Base-by-base conservation (phyloP, 2,888 invertebrate genomes). In the Parnassius glacialis region DNA sequence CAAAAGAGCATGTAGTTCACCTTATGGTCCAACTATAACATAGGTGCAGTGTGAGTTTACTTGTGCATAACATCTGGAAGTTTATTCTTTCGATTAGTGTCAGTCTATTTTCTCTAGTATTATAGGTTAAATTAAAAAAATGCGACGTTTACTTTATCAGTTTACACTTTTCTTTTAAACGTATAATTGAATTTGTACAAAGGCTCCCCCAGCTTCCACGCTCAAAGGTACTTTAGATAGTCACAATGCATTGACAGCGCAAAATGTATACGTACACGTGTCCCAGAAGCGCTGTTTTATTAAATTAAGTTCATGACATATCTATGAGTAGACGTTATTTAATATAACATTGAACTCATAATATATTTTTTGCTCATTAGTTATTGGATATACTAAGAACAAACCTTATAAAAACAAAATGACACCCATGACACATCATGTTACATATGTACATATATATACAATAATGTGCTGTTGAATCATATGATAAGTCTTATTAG, bases 141-240 rank as follows among this genome's bases (percentile, higher is more conserved):
- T 25, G 25, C 25, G 25, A 25, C 11, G n/a, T 45, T n/a, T n/a
- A 11, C 45, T 7, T 12, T 45, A 45, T 12, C n/a, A n/a, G 5
- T 45, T 61, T 56, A 61, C 56, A 61, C 61, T 55, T 61, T 44
- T 34, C 44, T 51, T 50, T 56, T 61, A 61, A 41, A 34, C 13
- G 41, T 45, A 56, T 61, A 56, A 61, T 56, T 61, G 51, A 61
- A 61, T 61, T 61, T 61, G 55, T 51, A 61, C 61, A 61, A 61
- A 61, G 61, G 55, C 55, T 52, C 44, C 50, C 47, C 47, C 50
- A n/a, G 13, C 57, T 25, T 45, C n/a, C n/a, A 45, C 45, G n/a
- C 45, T 11, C n/a, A 10, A 44, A 45, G 45, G 45, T 45, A n/a
- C 45, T 45, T 45, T 45, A 45, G 45, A 45, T 44, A 44, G 44